phyloP scores from a whole-genome alignment of 1,140 invertebrate genomes.

The Leptonema lineaticorne region DNA sequence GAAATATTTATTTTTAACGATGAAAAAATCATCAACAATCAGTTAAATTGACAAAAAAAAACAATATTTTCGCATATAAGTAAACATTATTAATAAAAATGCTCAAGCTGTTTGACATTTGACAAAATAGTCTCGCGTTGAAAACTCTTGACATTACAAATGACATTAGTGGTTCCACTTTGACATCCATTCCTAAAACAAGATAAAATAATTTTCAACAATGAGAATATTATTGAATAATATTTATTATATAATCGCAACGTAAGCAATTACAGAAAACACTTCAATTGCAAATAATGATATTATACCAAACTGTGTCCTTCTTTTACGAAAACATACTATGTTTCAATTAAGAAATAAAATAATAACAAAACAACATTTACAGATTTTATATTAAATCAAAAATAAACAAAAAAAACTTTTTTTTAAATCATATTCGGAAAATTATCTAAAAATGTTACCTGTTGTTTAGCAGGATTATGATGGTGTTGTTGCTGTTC shows the following conservation, averaged over 20 bases:
- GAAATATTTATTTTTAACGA: slow-evolving; percentile 6
- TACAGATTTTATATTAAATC: not conserved
- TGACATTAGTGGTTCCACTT: slow-evolving; percentile 37
- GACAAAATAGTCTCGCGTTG: not conserved
- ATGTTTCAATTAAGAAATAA: too few species aligned
- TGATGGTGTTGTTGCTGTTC: slow-evolving; percentile 34
- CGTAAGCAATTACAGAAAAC: too few species aligned
- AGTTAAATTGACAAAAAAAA: slow-evolving; percentile 19
- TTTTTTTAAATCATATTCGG: not conserved
- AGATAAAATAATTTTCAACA: not conserved
- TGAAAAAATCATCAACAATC: not conserved
- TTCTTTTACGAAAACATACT: too few species aligned
- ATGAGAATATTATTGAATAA: not conserved
- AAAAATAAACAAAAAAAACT: not conserved
- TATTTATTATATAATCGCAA: too few species aligned
- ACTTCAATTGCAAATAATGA: too few species aligned
- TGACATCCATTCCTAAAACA: slow-evolving; percentile 32
- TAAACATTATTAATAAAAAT: not conserved
- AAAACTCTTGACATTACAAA: not conserved
- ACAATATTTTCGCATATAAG: slow-evolving; percentile 10
- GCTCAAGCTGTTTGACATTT: not conserved
- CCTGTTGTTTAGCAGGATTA: slow-evolving; percentile 38
- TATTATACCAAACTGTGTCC: too few species aligned
- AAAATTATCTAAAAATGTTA: slow-evolving; percentile 5
- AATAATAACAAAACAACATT: not conserved